Conservation (phyloP, 1,140 invertebrate genomes). For the Acromyrmex heyeri region DNA sequence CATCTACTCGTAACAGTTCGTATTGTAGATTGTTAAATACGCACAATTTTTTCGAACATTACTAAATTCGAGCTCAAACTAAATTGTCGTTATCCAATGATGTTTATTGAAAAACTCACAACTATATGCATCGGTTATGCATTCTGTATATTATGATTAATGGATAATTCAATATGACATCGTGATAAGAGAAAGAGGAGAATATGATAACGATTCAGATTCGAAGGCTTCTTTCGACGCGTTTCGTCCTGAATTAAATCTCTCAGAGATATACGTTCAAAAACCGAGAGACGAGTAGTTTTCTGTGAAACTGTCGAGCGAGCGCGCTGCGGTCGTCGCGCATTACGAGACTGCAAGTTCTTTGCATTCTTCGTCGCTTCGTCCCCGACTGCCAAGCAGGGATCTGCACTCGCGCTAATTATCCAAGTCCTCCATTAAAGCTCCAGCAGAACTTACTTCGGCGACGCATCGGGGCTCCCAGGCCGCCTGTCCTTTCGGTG, state of each 20-base stretch:
- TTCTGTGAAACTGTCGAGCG: constrained; percentile 13
- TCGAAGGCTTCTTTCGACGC: background rate
- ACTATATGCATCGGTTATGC: background rate
- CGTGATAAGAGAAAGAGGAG: background rate
- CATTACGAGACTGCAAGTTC: constrained; percentile 49
- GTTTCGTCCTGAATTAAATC: constrained; percentile 9
- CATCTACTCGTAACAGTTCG: background rate
- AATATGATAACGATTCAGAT: background rate
- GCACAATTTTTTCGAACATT: background rate
- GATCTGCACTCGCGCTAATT: constrained; percentile 67
- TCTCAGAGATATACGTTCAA: background rate
- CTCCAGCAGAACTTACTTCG: constrained; percentile 53
- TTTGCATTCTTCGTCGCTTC: constrained; percentile 52
- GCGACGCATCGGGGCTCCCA: constrained; percentile 48
- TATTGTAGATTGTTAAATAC: background rate
- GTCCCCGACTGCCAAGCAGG: constrained; percentile 24
- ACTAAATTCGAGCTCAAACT: background rate
- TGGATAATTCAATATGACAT: background rate
- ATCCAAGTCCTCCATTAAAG: constrained; percentile 64
- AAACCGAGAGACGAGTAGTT: constrained; percentile 1
- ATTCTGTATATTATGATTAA: background rate
- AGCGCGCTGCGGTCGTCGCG: background rate
- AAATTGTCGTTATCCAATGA: background rate
- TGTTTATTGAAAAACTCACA: background rate
- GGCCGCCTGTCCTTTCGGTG: constrained; percentile 69